Base-by-base conservation (phyloP, 2,797 vertebrate species). In the Lacerta viridis region DNA sequence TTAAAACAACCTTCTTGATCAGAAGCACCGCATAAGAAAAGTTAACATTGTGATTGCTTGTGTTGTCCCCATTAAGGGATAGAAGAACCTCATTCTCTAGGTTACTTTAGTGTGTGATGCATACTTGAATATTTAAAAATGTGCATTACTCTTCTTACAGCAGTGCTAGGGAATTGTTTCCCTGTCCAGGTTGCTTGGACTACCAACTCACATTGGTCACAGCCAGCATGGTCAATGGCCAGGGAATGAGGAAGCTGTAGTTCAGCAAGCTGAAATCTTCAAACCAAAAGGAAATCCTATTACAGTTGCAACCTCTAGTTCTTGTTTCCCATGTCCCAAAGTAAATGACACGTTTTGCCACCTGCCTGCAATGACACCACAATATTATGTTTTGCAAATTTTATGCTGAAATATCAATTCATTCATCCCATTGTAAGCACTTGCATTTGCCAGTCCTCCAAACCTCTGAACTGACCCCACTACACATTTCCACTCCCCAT, bases 211-310 rank as follows among this genome's bases (percentile, higher is more conserved):
- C 50, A 55, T 55, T 55, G 13, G 50, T 55, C 50, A 55, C 50
- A 55, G 50, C 50, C 50, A 55, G 50, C 50, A 55, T 13, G 50
- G 50, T 55, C 13, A 55, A 55, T 1, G 50, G 50, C 50, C 50
- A 55, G 50, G 50, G 13, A 15, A 55, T 55, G 50, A 15, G 13
- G 13, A 55, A 55, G 50, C 13, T 55, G 50, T 55, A 55, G 50
- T 55, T 55, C 50, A 55, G 50, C 50, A 68, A 75, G 27, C 46
- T 84, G 36, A 39, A 87, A 39, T 81, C 36, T 80, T 87, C 27
- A 59, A 81, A 80, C 23, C 9, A 80, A 81, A 80, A 88, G 64
- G 39, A n/a, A 78, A 25, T 66, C 66, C 25, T 59, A 39, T 55
- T 39, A 88, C 36, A 50, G 77, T 29, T 41, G 41, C 29, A 68